These are phyloP conservation scores for Theristicus caerulescens DNA, from an alignment of 2,113 vertebrate genomes.

Conservation along the genomic window DNA sequence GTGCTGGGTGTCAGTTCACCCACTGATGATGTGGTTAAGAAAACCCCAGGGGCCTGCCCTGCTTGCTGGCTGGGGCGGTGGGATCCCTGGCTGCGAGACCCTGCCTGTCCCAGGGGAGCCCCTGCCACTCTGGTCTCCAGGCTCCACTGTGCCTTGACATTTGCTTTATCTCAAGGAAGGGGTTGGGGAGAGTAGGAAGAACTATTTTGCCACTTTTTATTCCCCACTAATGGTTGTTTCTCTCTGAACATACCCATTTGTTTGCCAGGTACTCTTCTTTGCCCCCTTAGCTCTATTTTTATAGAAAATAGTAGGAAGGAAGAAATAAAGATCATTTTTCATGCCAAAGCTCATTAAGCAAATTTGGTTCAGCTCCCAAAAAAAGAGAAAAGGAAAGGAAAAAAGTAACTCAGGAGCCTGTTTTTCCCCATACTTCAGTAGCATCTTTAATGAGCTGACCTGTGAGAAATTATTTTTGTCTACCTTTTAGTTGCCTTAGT, in stretches of 20 bases:
- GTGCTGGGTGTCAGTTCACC: background rate
- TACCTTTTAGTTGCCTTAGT: slow-evolving; percentile 6
- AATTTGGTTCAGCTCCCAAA: slow-evolving; percentile 21
- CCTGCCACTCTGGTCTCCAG: background rate
- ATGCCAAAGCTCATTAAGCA: slow-evolving; percentile 52
- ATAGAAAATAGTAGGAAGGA: slow-evolving; percentile 7
- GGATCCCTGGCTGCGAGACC: background rate
- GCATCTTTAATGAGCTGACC: slow-evolving; percentile 26
- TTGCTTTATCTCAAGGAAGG: background rate
- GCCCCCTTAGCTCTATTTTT: slow-evolving; percentile 10
- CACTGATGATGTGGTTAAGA: background rate
- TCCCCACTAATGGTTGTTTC: background rate
- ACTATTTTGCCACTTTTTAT: background rate
- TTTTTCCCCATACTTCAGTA: background rate
- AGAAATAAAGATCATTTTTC: slow-evolving; percentile 40
- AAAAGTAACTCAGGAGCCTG: background rate
- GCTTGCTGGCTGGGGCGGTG: background rate
- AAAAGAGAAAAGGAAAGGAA: background rate
- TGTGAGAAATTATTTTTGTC: slow-evolving; percentile 16
- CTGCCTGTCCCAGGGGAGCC: fast-evolving
- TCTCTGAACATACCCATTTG: background rate
- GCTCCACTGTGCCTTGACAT: background rate
- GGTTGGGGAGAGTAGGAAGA: background rate
- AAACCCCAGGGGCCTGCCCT: background rate
- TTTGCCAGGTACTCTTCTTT: background rate